Conservation (phyloP, 1,140 invertebrate genomes). For the Cheumatopsyche charites region DNA sequence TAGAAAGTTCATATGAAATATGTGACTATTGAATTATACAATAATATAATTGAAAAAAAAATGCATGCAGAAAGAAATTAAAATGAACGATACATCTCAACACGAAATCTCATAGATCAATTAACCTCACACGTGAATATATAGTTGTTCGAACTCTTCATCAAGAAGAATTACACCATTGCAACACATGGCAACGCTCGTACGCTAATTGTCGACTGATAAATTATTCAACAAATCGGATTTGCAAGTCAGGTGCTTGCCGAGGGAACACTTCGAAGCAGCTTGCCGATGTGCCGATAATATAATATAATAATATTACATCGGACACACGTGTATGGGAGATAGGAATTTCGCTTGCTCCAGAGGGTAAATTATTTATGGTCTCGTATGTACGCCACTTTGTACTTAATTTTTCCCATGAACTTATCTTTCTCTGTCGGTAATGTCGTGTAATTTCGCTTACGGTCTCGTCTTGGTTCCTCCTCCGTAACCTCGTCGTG, state of each 20-base stretch:
- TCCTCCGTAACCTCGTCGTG: too few species aligned
- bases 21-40: too few species aligned
- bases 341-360: not conserved
- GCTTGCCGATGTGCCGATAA: conserved; percentile 39
- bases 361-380: conserved; percentile 29
- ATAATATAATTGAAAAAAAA: too few species aligned
- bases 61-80: too few species aligned
- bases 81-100: too few species aligned
- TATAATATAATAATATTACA: not conserved
- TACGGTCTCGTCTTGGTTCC: too few species aligned
- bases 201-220: conserved; percentile 37
- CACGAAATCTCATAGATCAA: too few species aligned
- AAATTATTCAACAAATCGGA: conserved; percentile 42
- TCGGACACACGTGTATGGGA: not conserved
- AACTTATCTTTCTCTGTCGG: conserved; percentile 5
- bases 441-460: conserved; percentile 19
- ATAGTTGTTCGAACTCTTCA: too few species aligned
- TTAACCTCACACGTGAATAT: too few species aligned
- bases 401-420: conserved; percentile 28
- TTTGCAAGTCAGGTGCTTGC: conserved; percentile 42
- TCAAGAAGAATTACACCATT: not conserved
- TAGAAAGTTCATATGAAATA: too few species aligned
- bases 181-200: conserved; percentile 8
- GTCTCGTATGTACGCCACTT: not conserved
- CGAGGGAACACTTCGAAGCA: conserved; percentile 6